Base-by-base conservation (phyloP, 2,797 vertebrate species). In the Dryobates pubescens region DNA sequence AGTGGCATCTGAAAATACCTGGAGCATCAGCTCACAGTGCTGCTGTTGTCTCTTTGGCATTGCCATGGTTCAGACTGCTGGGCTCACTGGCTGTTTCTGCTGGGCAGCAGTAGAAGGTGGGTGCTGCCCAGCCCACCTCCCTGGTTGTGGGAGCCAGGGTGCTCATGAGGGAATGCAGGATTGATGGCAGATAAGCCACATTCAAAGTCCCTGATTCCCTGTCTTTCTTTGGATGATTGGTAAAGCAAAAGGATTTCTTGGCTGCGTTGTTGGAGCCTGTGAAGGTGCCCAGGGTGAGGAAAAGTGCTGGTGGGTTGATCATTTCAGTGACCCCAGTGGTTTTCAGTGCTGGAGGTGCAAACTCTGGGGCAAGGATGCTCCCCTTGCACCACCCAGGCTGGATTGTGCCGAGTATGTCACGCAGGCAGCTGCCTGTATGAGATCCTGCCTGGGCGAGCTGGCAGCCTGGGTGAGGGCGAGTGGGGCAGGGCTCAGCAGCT, bases 41-140 rank as follows among this genome's bases (percentile, higher is more conserved):
- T 8, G 0, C 30, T 1, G 1, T 20, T 0, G 0, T 29, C 71
- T 89, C 41, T 20, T 64, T 0, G 2, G 15, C 47, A 8, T 79
- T 0, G 0, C 56, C 41, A 26, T n/a, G 19, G 22, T 73, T 77
- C 65, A 47, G 30, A 10, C 17, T 5, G 4, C 38, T 68, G 63
- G 34, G 38, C 24, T 11, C 3, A 1, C 18, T 2, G 1, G 9
- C 34, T 3, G 1, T 61, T 82, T 29, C 54, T 68, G 63, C 72
- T 24, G 45, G 56, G 51, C 38, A 76, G 45, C 23, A 3, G 45
- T 56, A 58, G 45, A 53, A 47, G 8, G 17, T 0, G 5, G 23
- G 47, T 74, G 57, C 27, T 93, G 45, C n/a, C 51, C 29, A 47
- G 6, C 34, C 4, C 38, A 32, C 4, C 38, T 51, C 57, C 57